These are phyloP conservation scores for Thomomys bottae DNA, from an alignment of 2,113 vertebrate species.

Conservation along the genomic window DNA sequence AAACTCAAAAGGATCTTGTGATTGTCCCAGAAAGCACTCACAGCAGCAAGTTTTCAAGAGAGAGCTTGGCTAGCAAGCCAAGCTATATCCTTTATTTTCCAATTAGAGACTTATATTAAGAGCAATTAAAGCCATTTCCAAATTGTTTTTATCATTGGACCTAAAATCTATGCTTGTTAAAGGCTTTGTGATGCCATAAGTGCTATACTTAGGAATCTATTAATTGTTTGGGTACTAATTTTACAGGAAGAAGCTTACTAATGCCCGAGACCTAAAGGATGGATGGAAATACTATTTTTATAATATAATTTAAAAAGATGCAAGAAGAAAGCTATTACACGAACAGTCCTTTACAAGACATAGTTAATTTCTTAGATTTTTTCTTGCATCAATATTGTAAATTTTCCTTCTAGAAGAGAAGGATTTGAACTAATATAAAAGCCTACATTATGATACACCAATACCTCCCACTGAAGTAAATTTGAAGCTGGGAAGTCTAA, in stretches of 20 bases:
- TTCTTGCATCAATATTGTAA: not conserved
- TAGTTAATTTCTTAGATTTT: not conserved
- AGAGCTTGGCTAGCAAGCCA: not conserved
- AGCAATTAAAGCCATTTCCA: not conserved
- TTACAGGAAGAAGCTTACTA: not conserved
- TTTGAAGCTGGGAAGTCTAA: not conserved
- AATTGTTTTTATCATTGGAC: not conserved
- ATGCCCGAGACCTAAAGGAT: not conserved
- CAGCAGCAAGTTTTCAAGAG: not conserved
- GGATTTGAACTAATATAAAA: not conserved
- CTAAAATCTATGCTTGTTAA: not conserved
- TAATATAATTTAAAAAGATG: not conserved
- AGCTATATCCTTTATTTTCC: not conserved
- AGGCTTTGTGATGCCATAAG: not conserved
- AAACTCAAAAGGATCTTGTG: not conserved
- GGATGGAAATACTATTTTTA: not conserved
- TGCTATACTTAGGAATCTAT: no score
- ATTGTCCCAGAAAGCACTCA: not conserved
- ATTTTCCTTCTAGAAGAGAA: slow-evolving; percentile 20
- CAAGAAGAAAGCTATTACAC: not conserved
- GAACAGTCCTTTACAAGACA: not conserved
- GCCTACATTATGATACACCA: not conserved
- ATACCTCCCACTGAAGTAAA: not conserved
- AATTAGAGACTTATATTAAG: not conserved
- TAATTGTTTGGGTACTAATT: not conserved